Evolutionary conservation across 37 sponge, comb jelly and placozoan species (phyloP).

Genomic region (Ephydatia muelleri): DNA sequence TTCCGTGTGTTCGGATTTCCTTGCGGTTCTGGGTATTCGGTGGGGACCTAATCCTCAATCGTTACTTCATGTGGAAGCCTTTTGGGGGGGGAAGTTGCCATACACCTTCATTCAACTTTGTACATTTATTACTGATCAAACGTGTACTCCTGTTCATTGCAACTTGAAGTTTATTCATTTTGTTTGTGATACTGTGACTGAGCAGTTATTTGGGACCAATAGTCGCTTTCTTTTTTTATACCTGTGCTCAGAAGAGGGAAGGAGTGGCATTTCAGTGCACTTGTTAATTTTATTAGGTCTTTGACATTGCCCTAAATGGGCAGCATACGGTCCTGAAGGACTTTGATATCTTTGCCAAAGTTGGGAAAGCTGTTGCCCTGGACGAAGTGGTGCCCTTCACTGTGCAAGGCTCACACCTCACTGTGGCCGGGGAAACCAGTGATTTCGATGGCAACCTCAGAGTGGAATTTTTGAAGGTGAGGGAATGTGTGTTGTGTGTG

Average conservation of each 20-base stretch:
- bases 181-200: too few species aligned
- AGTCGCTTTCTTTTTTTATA: too few species aligned
- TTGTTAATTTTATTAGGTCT: slow-evolving; percentile 66
- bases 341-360: slow-evolving; percentile 89
- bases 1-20: too few species aligned
- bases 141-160: too few species aligned
- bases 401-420: slow-evolving; percentile 58
- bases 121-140: too few species aligned
- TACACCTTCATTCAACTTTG: too few species aligned
- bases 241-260: neutral
- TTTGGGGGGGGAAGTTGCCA: too few species aligned
- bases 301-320: slow-evolving; percentile 84
- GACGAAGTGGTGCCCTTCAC: slow-evolving; percentile 87
- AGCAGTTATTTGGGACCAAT: too few species aligned
- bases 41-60: too few species aligned
- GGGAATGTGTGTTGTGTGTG: slow-evolving; percentile 60
- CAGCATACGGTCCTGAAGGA: slow-evolving; percentile 58
- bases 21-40: too few species aligned
- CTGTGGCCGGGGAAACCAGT: slow-evolving; percentile 49
- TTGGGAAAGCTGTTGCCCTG: slow-evolving; percentile 86
- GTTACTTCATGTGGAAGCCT: too few species aligned
- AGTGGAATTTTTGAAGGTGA: slow-evolving; percentile 92
- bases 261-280: neutral
- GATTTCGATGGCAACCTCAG: slow-evolving; percentile 77
- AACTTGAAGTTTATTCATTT: too few species aligned